Evolutionary conservation across 2,113 vertebrate genomes (phyloP).

Genomic region (Vidua chalybeata): DNA sequence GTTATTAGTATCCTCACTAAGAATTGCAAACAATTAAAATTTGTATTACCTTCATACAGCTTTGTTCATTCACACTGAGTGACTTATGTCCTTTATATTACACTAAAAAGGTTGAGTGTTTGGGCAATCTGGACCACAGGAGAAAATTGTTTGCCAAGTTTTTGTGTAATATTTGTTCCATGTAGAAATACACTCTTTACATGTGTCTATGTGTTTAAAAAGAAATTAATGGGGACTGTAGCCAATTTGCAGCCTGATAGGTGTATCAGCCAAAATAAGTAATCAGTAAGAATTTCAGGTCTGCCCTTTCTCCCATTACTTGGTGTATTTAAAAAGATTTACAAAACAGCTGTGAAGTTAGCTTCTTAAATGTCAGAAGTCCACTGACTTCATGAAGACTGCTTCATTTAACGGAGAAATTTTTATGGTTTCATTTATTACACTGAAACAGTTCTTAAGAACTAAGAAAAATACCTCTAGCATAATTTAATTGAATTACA

Average conservation of each 20-base stretch:
- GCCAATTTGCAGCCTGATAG: neutral
- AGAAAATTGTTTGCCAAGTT: neutral
- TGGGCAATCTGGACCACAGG: neutral
- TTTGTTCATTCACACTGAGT: neutral
- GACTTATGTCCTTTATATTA: neutral
- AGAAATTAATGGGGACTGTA: neutral
- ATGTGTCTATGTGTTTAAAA: neutral
- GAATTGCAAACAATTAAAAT: neutral
- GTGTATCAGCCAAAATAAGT: neutral
- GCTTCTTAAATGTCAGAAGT: neutral
- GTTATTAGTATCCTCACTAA: neutral
- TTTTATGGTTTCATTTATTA: neutral
- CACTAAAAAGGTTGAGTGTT: neutral
- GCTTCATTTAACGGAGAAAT: neutral
- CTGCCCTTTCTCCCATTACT: neutral
- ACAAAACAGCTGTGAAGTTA: neutral
- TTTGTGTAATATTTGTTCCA: neutral
- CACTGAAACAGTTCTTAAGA: neutral
- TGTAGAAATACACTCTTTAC: neutral
- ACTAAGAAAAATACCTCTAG: neutral
- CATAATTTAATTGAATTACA: conserved; percentile 16
- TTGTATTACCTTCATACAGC: neutral
- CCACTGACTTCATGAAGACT: neutral
- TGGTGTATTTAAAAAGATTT: neutral
- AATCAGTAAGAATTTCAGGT: neutral